Base-by-base conservation (phyloP, 2,797 vertebrate species). In the Tokudaia tokunoshimensis region DNA sequence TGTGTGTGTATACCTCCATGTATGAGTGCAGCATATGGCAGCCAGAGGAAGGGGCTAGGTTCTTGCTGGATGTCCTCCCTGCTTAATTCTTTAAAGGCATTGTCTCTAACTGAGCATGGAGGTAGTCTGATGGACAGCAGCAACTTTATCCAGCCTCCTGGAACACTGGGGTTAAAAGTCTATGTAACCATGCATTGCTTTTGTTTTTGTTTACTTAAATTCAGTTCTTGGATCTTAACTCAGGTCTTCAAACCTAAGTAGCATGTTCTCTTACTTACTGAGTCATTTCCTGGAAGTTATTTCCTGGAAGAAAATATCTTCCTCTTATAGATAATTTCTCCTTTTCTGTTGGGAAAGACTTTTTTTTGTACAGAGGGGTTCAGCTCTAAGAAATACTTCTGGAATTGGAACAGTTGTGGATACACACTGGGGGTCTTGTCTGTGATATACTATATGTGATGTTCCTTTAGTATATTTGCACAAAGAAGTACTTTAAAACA, bases 401-500 rank as follows among this genome's bases (percentile, higher is more conserved):
- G 3, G 12, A 87, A 50, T 31, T 70, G 55, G 31, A 47, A 83
- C 9, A 79, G 6, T 1, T n/a, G n/a, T 14, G 3, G 26, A 92
- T 3, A 6, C 1, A 89, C 3, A 13, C 31, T 57, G 61, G 24
- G 9, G 50, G 44, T 85, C 61, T 85, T 89, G 1, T 87, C 29
- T 92, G 4, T 92, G 86, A 24, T 80, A 31, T 72, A 15, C 22
- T 29, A 12, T 87, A 55, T 57, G 55, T 26, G 1, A 81, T 86
- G 76, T 94, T 76, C 34, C 19, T 89, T 74, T 92, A 7, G n/a
- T 72, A 4, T 91, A 79, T 37, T 91, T 78, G 9, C 70, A 79
- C 47, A 94, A 34, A 31, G 1, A 94, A 55, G 50, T 86, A 84
- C n/a, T 74, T 95, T 37, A 59, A 89, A 95, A 79, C 22, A 72